Percentiles rank a stretch among this genome's conserved stretches.
Evolutionary conservation across 2,888 invertebrate genomes (phyloP).

Genomic region (Malthinus seriepunctatus): DNA sequence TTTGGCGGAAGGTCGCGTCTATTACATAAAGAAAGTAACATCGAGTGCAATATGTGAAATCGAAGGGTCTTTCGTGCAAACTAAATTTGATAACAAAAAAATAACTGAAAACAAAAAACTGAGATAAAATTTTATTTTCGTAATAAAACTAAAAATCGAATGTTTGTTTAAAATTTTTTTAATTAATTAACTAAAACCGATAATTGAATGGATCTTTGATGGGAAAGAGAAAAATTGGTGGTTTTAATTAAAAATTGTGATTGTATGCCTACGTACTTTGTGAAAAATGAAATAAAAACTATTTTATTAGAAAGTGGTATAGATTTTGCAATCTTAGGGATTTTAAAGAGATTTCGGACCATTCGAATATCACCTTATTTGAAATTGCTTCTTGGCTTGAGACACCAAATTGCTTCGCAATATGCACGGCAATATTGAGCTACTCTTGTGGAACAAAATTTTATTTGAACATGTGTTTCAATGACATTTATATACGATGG

Average conservation of each 20-base stretch:
- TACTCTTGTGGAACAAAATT: conserved; percentile 62
- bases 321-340: conserved; percentile 61
- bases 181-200: not conserved
- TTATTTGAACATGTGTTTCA: conserved; percentile 31
- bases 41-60: no score
- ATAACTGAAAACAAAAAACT: not conserved
- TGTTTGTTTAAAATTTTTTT: not conserved
- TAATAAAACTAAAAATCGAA: not conserved
- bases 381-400: conserved; percentile 32
- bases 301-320: conserved; percentile 28
- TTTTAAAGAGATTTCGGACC: conserved; percentile 50
- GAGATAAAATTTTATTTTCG: not conserved
- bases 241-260: not conserved
- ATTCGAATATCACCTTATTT: conserved; percentile 43
- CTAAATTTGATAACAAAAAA: not conserved
- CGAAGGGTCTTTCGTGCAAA: no score
- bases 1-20: conserved; percentile 3
- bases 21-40: not conserved
- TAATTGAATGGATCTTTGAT: not conserved
- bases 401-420: conserved; percentile 60
- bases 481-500: conserved; percentile 22
- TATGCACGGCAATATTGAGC: conserved; percentile 66
- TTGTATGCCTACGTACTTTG: no score
- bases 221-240: not conserved
- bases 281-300: not conserved